Base-by-base conservation (phyloP, 2,888 invertebrate genomes). In the Ophion costatus region DNA sequence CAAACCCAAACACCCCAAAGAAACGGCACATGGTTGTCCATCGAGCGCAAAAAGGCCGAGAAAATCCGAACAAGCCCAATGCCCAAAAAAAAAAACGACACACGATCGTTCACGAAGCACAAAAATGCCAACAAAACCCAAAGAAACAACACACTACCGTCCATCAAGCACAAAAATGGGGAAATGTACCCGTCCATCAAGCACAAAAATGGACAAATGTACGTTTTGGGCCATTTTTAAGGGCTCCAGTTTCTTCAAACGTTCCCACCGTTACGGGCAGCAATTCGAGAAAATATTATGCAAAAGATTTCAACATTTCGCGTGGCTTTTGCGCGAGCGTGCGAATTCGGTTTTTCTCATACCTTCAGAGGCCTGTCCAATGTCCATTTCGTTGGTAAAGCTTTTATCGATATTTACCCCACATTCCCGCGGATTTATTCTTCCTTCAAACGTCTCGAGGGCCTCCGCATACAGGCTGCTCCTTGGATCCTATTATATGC, bases 401-500 rank as follows among this genome's bases (percentile, higher is more conserved):
- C 80, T 80, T 78, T 81, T 80, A 70, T 69, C 63, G 61, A 82
- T 69, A 33, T 59, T 74, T 11, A 45, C 24, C 56, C 64, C 59
- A 57, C 51, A n/a, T 45, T 42, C 59, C 63, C 59, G 29, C 4
- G 69, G 59, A 33, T 67, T 74, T 80, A 66, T 78, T 63, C 71
- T 63, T 80, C 14, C 59, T 73, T 71, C 79, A 42, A 63, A 79
- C 70, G 66, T 79, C 75, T 69, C 38, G 22, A 64, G 76, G 76
- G 69, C 22, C 64, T 51, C 42, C 75, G n/a, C 57, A 66, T 29
- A 9, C 9, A 38, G 7, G 45, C 56, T 59, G 7, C 45, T 42
- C 29, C 38, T 42, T 24, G 78, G 69, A 74, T 73, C 74, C 80
- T 75, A 80, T 83, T 85, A 85, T 80, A 85, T 85, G 82, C 80